Conservation (phyloP, 2,888 invertebrate genomes). For the Drosophila cracens region DNA sequence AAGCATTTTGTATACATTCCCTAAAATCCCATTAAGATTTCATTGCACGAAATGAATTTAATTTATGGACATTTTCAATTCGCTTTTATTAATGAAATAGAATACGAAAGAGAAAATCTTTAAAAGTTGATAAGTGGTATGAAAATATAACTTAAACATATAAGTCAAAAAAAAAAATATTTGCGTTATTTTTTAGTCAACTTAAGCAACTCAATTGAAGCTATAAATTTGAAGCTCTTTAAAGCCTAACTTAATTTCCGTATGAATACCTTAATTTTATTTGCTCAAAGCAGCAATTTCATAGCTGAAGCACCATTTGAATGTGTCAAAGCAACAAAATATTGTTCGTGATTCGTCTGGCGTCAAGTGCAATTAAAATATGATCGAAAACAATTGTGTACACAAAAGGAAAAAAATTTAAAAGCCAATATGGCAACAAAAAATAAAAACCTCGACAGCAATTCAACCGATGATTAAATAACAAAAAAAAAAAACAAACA, state of each 20-base stretch:
- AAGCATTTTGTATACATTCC: not conserved
- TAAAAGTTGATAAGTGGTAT: not conserved
- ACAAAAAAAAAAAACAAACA: constrained; percentile 14
- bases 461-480: constrained; percentile 21
- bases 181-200: not conserved
- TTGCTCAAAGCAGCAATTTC: constrained; percentile 12
- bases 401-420: constrained; percentile 13
- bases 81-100: not conserved
- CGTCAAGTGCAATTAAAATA: constrained; percentile 58
- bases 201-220: not conserved
- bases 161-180: not conserved
- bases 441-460: constrained; percentile 29
- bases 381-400: constrained; percentile 57
- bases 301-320: constrained; percentile 43
- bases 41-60: constrained; percentile 3
- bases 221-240: not conserved
- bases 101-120: no score
- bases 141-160: not conserved
- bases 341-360: constrained; percentile 52
- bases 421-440: constrained; percentile 23
- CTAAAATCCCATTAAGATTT: not conserved
- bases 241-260: not conserved
- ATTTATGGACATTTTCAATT: not conserved
- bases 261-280: constrained; percentile 10
- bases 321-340: constrained; percentile 51